Percentiles rank a stretch among this genome's conserved stretches.
phyloP scores from a whole-genome alignment of 2,797 vertebrate genomes.

The Bradypodion pumilum region DNA sequence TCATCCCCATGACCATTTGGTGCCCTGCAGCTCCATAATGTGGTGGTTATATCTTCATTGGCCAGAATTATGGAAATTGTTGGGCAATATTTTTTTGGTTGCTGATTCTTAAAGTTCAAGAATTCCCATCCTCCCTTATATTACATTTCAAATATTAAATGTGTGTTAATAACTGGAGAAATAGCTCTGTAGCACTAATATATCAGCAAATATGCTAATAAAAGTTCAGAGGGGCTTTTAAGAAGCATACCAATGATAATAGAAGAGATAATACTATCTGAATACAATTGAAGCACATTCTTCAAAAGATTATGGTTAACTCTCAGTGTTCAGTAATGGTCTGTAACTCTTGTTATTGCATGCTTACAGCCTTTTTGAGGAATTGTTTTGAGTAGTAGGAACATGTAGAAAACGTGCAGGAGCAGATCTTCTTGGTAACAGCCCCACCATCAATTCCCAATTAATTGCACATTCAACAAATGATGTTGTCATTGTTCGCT shows the following conservation, averaged over 20 bases:
- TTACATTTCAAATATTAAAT: background rate
- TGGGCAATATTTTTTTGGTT: background rate
- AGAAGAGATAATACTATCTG: background rate
- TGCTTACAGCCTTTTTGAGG: no score
- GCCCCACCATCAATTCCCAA: no score
- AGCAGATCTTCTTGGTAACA: no score
- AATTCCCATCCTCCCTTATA: fast-evolving
- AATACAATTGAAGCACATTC: background rate
- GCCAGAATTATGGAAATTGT: background rate
- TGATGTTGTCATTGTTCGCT: no score
- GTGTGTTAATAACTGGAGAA: background rate
- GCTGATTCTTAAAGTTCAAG: background rate
- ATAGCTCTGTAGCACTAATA: background rate
- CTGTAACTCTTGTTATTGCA: background rate
- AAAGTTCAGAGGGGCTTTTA: background rate
- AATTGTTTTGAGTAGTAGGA: background rate
- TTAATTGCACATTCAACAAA: no score
- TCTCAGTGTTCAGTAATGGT: background rate
- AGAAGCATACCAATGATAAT: background rate
- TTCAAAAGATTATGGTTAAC: background rate
- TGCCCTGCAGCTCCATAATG: background rate
- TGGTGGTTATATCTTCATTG: background rate
- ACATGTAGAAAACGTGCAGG: no score
- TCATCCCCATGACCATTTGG: background rate
- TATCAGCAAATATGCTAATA: background rate